Evolutionary conservation across 2,113 vertebrate genomes (phyloP).

Genomic region (Syrrhaptes paradoxus): DNA sequence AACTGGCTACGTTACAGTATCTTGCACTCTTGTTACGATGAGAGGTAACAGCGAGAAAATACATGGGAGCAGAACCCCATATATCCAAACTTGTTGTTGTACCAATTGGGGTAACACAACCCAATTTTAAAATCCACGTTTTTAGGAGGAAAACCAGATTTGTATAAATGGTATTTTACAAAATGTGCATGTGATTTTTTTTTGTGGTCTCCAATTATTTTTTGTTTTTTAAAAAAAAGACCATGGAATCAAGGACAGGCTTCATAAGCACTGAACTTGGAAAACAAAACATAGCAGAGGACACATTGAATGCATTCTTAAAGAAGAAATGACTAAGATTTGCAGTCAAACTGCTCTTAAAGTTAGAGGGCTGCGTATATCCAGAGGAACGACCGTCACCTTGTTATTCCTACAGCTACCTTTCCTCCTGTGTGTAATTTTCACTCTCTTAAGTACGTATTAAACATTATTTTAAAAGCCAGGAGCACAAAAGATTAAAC

Average conservation of each 20-base stretch:
- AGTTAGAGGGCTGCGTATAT: accelerated
- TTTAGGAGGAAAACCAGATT: background rate
- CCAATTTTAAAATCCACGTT: background rate
- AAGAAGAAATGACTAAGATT: background rate
- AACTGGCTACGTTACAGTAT: background rate
- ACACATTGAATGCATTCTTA: background rate
- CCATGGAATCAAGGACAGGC: background rate
- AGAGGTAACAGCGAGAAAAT: conserved; percentile 8
- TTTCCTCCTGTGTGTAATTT: background rate
- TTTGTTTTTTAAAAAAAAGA: background rate
- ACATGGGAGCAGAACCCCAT: background rate
- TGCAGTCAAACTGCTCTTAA: background rate
- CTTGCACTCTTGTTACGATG: background rate
- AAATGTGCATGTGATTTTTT: background rate
- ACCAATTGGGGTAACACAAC: background rate
- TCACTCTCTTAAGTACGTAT: background rate
- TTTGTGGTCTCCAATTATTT: conserved; percentile 9
- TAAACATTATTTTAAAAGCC: background rate
- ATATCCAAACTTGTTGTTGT: background rate
- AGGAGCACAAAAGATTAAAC: background rate
- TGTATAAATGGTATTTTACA: background rate
- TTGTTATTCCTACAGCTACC: background rate
- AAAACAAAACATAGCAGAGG: background rate
- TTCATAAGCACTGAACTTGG: conserved; percentile 13
- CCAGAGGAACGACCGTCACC: background rate